Evolutionary conservation across 1,140 invertebrate genomes (phyloP).

Genomic region (Drosophila navojoa): DNA sequence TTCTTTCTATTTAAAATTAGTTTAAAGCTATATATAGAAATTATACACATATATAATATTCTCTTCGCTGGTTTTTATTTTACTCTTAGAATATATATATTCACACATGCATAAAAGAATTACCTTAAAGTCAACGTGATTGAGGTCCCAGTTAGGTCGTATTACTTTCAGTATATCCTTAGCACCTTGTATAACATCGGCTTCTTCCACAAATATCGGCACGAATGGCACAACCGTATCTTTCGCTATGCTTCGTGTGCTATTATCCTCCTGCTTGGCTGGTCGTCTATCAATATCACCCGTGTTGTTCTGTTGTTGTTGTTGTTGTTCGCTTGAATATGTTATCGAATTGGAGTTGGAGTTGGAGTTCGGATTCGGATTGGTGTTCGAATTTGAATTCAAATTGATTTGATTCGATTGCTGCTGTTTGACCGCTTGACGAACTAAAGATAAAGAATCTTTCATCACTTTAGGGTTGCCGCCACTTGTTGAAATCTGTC

Average conservation of each 20-base stretch:
- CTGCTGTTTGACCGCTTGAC: slow-evolving; percentile 74
- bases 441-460: slow-evolving; percentile 80
- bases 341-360: not conserved
- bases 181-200: slow-evolving; percentile 85
- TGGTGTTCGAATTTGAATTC: slow-evolving; percentile 44
- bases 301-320: slow-evolving; percentile 15
- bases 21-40: too few relatives aligned
- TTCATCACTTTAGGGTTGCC: slow-evolving; percentile 82
- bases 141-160: slow-evolving; percentile 85
- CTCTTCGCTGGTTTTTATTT: too few relatives aligned
- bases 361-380: slow-evolving; percentile 54
- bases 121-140: slow-evolving; percentile 85
- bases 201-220: slow-evolving; percentile 85
- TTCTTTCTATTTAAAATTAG: too few relatives aligned
- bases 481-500: slow-evolving; percentile 82
- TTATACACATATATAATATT: too few relatives aligned
- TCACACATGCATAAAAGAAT: slow-evolving; percentile 21
- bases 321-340: slow-evolving; percentile 37
- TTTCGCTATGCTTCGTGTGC: slow-evolving; percentile 33
- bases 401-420: slow-evolving; percentile 67
- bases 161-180: slow-evolving; percentile 85
- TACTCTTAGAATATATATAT: not conserved
- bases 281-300: slow-evolving; percentile 48
- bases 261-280: slow-evolving; percentile 33
- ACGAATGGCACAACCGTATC: slow-evolving; percentile 75